Evolutionary conservation across 1,140 invertebrate genomes (phyloP).

Genomic region (Caerostris darwini): DNA sequence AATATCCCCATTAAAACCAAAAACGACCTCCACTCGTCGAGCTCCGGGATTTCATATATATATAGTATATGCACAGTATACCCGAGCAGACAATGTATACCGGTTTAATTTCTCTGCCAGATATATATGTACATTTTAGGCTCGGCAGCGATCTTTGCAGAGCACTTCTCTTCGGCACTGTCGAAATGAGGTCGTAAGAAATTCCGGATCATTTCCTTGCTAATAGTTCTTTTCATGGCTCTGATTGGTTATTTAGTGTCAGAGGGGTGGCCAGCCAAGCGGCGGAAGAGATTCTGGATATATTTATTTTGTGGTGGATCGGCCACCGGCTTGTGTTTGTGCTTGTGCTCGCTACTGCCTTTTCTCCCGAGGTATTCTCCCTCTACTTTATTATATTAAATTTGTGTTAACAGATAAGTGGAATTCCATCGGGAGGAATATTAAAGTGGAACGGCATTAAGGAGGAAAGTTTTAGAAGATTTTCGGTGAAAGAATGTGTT

Average conservation of each 20-base stretch:
- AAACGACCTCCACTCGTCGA: background rate
- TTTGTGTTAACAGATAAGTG: background rate
- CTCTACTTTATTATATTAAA: background rate
- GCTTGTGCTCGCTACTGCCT: background rate
- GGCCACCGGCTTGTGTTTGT: background rate
- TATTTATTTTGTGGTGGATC: conserved; percentile 12
- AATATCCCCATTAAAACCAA: conserved; percentile 5
- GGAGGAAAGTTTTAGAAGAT: background rate
- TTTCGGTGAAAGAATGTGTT: too few species aligned
- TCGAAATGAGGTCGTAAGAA: conserved; percentile 55
- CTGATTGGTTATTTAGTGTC: conserved; percentile 58
- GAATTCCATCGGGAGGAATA: background rate
- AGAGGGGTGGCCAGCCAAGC: background rate
- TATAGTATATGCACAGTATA: background rate
- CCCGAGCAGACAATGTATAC: background rate
- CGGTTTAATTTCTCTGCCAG: background rate
- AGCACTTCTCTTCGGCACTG: conserved; percentile 13
- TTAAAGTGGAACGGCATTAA: background rate
- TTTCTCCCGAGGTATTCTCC: background rate
- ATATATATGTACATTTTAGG: conserved; percentile 22
- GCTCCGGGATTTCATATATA: background rate
- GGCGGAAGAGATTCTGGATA: background rate
- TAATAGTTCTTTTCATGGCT: conserved; percentile 61
- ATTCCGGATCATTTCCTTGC: conserved; percentile 50
- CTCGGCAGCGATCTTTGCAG: conserved; percentile 12